Percentiles rank a stretch among this genome's conserved stretches.
Evolutionary conservation across 2,113 vertebrate species (phyloP).

Genomic region (Scartelaos histophorus): DNA sequence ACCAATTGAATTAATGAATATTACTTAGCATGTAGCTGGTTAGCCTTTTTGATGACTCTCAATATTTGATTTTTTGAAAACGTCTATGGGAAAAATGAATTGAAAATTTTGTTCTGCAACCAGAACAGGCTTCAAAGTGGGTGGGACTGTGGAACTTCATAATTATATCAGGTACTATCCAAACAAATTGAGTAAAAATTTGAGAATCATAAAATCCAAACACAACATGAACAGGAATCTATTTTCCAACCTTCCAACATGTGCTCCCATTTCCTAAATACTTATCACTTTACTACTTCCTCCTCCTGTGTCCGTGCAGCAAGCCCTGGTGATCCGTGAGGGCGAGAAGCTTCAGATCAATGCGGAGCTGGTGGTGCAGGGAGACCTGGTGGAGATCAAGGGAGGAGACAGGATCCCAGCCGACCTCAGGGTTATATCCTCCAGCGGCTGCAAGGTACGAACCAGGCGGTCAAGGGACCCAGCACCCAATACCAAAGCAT

Average conservation of each 20-base stretch:
- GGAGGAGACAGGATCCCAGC: slow-evolving; percentile 89
- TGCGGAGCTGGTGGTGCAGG: slow-evolving; percentile 86
- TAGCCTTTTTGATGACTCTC: too few relatives aligned
- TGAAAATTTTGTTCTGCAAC: too few relatives aligned
- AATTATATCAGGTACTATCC: too few relatives aligned
- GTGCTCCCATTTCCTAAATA: slow-evolving; percentile 34
- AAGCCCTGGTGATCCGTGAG: slow-evolving; percentile 90
- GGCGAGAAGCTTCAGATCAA: slow-evolving; percentile 89
- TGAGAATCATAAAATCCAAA: not conserved
- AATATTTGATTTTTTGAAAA: too few relatives aligned
- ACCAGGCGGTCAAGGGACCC: not conserved
- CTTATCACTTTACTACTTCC: slow-evolving; percentile 35
- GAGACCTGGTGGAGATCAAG: slow-evolving; percentile 93
- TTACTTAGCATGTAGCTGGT: too few relatives aligned
- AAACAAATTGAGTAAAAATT: too few relatives aligned
- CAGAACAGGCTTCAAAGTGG: too few relatives aligned
- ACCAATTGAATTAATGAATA: too few relatives aligned
- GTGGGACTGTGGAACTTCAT: too few relatives aligned
- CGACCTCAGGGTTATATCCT: slow-evolving; percentile 84
- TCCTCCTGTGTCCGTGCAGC: slow-evolving; percentile 71
- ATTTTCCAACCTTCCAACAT: too few relatives aligned
- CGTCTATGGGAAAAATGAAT: too few relatives aligned
- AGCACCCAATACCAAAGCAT: too few relatives aligned
- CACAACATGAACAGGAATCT: not conserved
- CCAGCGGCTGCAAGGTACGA: slow-evolving; percentile 86